Conservation (phyloP, 2,888 invertebrate species). For the Dryocosmus kuriphilus region DNA sequence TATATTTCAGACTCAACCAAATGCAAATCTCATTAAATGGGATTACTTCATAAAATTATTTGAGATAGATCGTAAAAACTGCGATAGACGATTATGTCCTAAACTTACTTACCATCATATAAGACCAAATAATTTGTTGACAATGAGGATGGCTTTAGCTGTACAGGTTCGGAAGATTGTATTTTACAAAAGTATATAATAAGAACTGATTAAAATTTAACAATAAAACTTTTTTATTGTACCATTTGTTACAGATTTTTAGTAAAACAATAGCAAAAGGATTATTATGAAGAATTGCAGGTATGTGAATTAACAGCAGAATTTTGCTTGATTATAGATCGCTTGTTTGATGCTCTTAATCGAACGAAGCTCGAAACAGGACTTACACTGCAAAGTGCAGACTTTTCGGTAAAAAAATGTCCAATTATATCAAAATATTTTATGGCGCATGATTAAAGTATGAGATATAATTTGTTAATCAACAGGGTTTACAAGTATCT, state of each 20-base stretch:
- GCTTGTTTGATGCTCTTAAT: slow-evolving; percentile 2
- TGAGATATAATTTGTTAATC: not conserved
- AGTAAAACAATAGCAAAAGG: no score
- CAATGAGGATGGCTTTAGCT: not conserved
- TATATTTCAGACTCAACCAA: not conserved
- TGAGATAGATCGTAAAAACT: not conserved
- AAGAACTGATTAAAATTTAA: no score
- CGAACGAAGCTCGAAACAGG: not conserved
- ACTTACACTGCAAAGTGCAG: not conserved
- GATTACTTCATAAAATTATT: no score
- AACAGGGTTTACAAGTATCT: not conserved
- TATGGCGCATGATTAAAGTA: not conserved
- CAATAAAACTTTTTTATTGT: no score
- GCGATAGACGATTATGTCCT: not conserved
- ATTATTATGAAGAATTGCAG: not conserved
- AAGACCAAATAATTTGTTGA: not conserved
- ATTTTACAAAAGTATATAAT: no score
- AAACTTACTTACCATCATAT: not conserved
- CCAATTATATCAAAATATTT: no score
- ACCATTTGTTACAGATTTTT: no score
- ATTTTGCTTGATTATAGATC: not conserved
- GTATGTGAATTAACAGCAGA: not conserved
- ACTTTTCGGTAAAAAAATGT: no score
- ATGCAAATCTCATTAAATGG: not conserved
- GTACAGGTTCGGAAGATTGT: no score